Evolutionary conservation across 2,888 invertebrate genomes (phyloP), one percentile per base, ranked within the genome.

Genomic region (Amphipyra tragopoginis): DNA sequence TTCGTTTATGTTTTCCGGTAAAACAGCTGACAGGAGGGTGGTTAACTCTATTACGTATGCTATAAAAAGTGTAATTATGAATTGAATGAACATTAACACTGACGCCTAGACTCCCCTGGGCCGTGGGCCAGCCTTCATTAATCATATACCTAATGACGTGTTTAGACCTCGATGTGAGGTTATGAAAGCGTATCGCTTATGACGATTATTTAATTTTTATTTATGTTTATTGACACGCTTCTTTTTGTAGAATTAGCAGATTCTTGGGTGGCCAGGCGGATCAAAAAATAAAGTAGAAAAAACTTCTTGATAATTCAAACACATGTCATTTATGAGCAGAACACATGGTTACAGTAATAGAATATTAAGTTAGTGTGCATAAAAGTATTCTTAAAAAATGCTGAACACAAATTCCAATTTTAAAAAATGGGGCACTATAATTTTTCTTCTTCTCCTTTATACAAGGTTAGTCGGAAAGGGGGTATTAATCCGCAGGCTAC

Each of bases 101-200:
- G 82, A 84, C 90, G 89, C 90, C 88, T 90, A 85, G 79, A 75
- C 75, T 86, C 88, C 90, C 89, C 80, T 79, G 86, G 77, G 86
- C 65, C 74, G 72, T 72, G 74, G 72, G 77, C 67, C 74, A 81
- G 72, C 64, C 68, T 42, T 80, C 89, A 91, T 91, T 90, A 88
- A 91, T 91, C 91, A 91, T 86, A 67, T 71, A 72, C 71, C 75
- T 90, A 90, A 90, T 87, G 86, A 88, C 83, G 84, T 86, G 83
- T 82, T 87, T 80, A 75, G 79, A 82, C 77, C 71, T 79, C 71
- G 65, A 62, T 66, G 65, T 69, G 59, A 56, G 67, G 72, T 79
- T 77, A 81, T 75, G 75, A 79, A 81, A 78, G 71, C 72, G 60
- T 75, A 77, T 73, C 75, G 53, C 56, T 56, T 72, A 68, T 80